A percentile compares a stretch with the other conserved stretches of the same genome.
These are phyloP conservation scores for Perithous albicinctus DNA, from an alignment of 2,888 invertebrate species.

Conservation along the genomic window DNA sequence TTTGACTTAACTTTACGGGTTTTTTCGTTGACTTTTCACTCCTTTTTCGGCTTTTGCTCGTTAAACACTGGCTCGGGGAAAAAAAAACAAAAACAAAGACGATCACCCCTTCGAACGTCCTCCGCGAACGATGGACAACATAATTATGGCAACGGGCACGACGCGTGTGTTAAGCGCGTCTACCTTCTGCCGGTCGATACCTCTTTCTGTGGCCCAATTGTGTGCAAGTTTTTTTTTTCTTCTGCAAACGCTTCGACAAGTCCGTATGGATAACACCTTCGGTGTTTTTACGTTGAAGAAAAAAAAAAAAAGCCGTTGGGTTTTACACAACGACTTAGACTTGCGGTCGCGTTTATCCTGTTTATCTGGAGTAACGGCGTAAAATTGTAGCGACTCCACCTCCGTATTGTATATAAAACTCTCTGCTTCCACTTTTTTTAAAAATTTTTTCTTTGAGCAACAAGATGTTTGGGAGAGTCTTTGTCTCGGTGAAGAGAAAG, in stretches of 20 bases:
- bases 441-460: not conserved
- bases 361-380: constrained; percentile 3
- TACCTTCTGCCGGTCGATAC: constrained; percentile 17
- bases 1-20: no score
- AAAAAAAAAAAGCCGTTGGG: not conserved
- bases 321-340: not conserved
- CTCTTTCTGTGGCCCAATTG: not conserved
- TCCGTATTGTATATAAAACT: no score
- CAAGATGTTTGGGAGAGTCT: not conserved
- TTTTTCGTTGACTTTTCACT: not conserved
- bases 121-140: constrained; percentile 16
- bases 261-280: not conserved
- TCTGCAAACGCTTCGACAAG: not conserved
- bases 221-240: not conserved
- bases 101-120: constrained; percentile 52
- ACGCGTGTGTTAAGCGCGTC: constrained; percentile 20
- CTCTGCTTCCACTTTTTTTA: not conserved
- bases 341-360: not conserved
- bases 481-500: constrained; percentile 21
- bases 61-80: not conserved
- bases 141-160: not conserved
- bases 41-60: not conserved
- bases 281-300: not conserved
- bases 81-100: no score
- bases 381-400: not conserved